These are phyloP conservation scores for Synanceia verrucosa DNA, from an alignment of 2,797 vertebrate genomes.

Conservation along the genomic window DNA sequence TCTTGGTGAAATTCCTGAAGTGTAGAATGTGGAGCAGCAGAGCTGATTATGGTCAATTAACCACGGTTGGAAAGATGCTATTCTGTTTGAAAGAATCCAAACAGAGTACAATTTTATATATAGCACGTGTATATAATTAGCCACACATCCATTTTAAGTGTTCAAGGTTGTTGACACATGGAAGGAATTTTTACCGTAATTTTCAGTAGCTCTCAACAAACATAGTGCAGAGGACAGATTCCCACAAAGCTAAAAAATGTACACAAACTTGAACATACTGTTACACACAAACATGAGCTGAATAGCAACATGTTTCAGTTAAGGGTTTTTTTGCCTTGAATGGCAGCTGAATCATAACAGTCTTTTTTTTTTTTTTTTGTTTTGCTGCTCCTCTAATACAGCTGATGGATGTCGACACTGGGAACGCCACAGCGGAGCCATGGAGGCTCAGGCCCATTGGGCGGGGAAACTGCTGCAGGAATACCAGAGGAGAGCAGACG, in stretches of 20 bases:
- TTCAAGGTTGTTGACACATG: no score
- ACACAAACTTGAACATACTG: not conserved
- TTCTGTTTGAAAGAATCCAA: not conserved
- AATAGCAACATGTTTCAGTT: not conserved
- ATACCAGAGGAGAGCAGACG: conserved; percentile 88
- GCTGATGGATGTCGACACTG: conserved; percentile 94
- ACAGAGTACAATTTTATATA: not conserved
- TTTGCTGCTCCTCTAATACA: conserved; percentile 53
- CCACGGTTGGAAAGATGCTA: not conserved
- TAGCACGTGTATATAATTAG: not conserved
- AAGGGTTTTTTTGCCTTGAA: not conserved
- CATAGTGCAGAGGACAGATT: not conserved
- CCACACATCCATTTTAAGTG: not conserved
- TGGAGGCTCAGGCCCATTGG: conserved; percentile 93
- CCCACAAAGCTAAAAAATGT: not conserved
- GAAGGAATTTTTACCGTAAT: not conserved
- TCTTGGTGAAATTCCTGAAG: conserved; percentile 39
- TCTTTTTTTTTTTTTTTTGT: no score
- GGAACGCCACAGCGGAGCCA: conserved; percentile 92
- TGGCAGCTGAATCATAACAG: not conserved
- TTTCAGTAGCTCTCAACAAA: not conserved
- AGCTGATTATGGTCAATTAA: conserved; percentile 25
- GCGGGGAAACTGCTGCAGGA: conserved; percentile 88
- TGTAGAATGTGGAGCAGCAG: conserved; percentile 43
- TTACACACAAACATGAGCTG: not conserved